Percentiles rank a stretch among this genome's conserved stretches.
These are phyloP conservation scores for Aphidius ervi DNA, from an alignment of 1,140 invertebrate species.

Conservation along the genomic window DNA sequence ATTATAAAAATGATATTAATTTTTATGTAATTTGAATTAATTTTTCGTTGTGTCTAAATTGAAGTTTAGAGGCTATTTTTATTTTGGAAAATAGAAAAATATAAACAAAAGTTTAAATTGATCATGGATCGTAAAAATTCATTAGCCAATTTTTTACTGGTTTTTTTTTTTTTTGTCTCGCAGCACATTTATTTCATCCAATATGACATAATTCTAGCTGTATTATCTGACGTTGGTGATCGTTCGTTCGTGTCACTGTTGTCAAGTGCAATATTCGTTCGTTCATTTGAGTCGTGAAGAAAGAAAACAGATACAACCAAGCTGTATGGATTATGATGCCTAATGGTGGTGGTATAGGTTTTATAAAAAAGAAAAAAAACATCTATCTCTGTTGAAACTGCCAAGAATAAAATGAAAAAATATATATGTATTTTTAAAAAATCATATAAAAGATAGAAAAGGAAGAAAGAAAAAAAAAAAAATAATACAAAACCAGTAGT, in stretches of 20 bases:
- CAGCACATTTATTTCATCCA: conserved; percentile 3
- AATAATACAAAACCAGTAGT: neutral
- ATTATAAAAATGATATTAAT: too few relatives aligned
- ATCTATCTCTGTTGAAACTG: neutral
- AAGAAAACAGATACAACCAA: conserved; percentile 12
- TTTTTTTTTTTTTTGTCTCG: too few relatives aligned
- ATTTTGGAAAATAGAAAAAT: too few relatives aligned
- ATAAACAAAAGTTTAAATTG: too few relatives aligned
- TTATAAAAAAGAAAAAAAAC: neutral
- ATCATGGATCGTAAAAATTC: too few relatives aligned
- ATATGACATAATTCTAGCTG: conserved; percentile 3
- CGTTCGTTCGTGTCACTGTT: conserved; percentile 4
- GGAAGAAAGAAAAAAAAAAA: neutral
- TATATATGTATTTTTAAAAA: conserved; percentile 2
- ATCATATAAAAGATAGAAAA: neutral
- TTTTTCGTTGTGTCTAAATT: too few relatives aligned
- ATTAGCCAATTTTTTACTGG: too few relatives aligned
- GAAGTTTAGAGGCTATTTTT: too few relatives aligned
- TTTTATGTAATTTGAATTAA: too few relatives aligned
- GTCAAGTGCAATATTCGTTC: conserved; percentile 8
- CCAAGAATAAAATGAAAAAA: neutral
- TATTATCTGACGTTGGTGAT: conserved; percentile 12
- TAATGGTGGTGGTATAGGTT: neutral
- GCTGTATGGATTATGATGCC: too few relatives aligned
- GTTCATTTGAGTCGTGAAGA: neutral